Percentiles rank a stretch among this genome's conserved stretches.
These are phyloP conservation scores for Conops quadrifasciatus DNA, from an alignment of 2,888 invertebrate genomes.

Conservation along the genomic window DNA sequence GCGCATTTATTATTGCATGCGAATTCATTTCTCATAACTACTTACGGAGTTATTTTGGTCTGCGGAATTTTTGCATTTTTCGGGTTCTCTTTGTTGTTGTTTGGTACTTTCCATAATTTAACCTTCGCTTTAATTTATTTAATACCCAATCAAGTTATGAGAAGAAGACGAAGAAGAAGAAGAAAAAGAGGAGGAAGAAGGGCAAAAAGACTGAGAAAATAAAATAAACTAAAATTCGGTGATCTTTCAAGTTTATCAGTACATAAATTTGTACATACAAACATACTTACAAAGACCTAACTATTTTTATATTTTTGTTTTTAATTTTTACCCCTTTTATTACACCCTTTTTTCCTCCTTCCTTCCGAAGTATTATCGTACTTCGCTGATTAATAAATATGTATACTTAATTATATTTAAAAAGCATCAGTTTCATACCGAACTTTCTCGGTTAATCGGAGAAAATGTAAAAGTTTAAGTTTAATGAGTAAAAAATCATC, in stretches of 20 bases:
- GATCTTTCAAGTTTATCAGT: conserved; percentile 26
- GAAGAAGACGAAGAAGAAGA: conserved; percentile 10
- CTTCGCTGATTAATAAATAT: conserved; percentile 1
- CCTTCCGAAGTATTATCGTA: neutral
- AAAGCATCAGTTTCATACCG: too few relatives aligned
- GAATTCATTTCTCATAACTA: conserved; percentile 23
- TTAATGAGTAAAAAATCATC: too few relatives aligned
- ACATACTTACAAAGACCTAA: neutral
- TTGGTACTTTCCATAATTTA: conserved; percentile 27
- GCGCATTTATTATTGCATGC: conserved; percentile 16
- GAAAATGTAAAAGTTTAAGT: too few relatives aligned
- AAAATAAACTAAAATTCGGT: conserved; percentile 20
- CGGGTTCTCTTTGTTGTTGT: conserved; percentile 1
- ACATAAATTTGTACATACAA: neutral
- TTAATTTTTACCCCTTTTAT: conserved; percentile 17
- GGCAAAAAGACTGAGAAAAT: neutral
- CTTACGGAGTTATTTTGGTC: neutral
- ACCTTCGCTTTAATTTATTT: conserved; percentile 38
- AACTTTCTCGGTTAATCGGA: too few relatives aligned
- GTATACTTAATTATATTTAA: neutral
- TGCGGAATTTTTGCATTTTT: neutral
- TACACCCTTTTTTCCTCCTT: conserved; percentile 27
- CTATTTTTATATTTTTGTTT: conserved; percentile 17
- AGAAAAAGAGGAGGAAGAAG: neutral
- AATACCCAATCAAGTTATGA: conserved; percentile 32